Conservation (phyloP, 2,888 invertebrate genomes). For the Mimumesa dahlbomi region DNA sequence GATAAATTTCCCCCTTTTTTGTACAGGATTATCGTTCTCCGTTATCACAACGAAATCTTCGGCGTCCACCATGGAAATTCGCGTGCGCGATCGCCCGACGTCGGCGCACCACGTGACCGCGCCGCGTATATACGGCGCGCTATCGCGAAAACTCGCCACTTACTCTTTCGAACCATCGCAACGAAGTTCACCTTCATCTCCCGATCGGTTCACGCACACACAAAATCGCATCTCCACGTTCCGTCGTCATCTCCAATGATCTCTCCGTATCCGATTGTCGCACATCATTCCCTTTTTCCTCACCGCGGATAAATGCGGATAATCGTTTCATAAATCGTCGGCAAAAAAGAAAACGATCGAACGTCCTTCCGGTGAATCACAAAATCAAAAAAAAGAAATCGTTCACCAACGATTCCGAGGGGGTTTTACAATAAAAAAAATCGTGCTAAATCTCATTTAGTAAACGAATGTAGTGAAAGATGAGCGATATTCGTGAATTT, state of each 20-base stretch:
- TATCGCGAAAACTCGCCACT: constrained; percentile 61
- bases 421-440: background rate
- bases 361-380: background rate
- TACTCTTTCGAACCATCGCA: constrained; percentile 62
- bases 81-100: constrained; percentile 15
- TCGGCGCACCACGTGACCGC: constrained; percentile 41
- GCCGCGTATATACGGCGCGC: constrained; percentile 60
- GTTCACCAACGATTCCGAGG: background rate
- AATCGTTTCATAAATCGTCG: background rate
- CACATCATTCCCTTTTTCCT: background rate
- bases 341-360: background rate
- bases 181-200: constrained; percentile 45
- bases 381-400: background rate
- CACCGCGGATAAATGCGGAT: background rate
- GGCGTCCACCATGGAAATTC: background rate
- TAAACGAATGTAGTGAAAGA: too few relatives aligned
- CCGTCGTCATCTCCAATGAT: background rate
- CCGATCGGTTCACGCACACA: background rate
- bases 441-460: background rate
- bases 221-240: background rate
- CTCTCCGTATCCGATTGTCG: background rate
- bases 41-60: background rate
- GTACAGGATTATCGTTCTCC: too few relatives aligned
- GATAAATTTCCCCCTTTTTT: too few relatives aligned
- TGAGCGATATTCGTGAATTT: too few relatives aligned